A percentile compares a stretch with the other conserved stretches of the same genome.
Evolutionary conservation across 1,140 invertebrate genomes (phyloP).

Genomic region (Aphaenogaster floridana): DNA sequence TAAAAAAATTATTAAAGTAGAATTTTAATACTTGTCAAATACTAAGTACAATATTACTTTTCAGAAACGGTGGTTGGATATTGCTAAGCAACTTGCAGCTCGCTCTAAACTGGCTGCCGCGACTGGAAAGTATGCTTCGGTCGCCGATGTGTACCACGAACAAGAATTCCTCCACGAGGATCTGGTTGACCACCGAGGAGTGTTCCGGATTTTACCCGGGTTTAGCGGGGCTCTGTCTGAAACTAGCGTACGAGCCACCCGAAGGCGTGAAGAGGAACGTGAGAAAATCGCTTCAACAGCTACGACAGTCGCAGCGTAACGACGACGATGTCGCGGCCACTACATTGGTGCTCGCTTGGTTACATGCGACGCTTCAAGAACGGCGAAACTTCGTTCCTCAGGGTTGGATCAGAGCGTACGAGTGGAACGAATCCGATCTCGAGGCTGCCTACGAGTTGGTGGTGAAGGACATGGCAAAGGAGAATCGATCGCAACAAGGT

Average conservation of each 20-base stretch:
- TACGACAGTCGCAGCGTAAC: conserved; percentile 78
- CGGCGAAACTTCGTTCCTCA: conserved; percentile 89
- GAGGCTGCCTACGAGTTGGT: conserved; percentile 92
- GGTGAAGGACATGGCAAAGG: conserved; percentile 87
- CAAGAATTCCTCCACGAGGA: conserved; percentile 88
- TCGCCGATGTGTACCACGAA: conserved; percentile 88
- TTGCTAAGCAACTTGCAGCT: conserved; percentile 96
- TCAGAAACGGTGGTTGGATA: conserved; percentile 91
- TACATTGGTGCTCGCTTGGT: conserved; percentile 92
- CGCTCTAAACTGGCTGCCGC: conserved; percentile 92
- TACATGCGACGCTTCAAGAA: conserved; percentile 96
- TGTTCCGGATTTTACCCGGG: conserved; percentile 90
- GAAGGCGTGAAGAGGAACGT: conserved; percentile 89
- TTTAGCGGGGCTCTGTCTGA: conserved; percentile 91
- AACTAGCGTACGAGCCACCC: conserved; percentile 95
- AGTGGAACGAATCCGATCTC: conserved; percentile 95
- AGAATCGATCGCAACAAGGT: conserved; percentile 65
- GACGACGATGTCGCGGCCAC: conserved; percentile 84
- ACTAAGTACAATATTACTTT: conserved; percentile 63
- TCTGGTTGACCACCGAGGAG: conserved; percentile 93
- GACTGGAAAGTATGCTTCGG: conserved; percentile 90
- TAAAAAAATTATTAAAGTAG: not conserved
- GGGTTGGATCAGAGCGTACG: conserved; percentile 89
- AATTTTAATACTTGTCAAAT: conserved; percentile 4
- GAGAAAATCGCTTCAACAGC: conserved; percentile 84